Conservation (phyloP, 2,888 invertebrate species). For the Lasioglossum pauxillum region DNA sequence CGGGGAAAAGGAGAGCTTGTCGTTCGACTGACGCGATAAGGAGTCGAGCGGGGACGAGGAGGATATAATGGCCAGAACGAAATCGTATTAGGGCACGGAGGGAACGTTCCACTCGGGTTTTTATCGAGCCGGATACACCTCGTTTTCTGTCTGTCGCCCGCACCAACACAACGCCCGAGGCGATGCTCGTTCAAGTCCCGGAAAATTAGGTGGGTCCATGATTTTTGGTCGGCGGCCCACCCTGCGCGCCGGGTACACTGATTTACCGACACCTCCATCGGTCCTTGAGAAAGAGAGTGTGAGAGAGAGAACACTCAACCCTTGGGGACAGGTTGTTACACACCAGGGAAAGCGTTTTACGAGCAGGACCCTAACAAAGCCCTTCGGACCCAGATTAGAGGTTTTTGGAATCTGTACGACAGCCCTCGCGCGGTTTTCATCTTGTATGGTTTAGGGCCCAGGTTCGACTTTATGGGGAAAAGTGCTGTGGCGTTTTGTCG, state of each 20-base stretch:
- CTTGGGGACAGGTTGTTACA: background rate
- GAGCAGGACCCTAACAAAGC: background rate
- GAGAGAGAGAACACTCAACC: background rate
- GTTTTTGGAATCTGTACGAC: background rate
- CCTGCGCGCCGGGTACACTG: constrained; percentile 49
- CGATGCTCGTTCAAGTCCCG: constrained; percentile 14
- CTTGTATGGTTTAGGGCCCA: background rate
- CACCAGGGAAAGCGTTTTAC: constrained; percentile 2
- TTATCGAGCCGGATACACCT: constrained; percentile 77
- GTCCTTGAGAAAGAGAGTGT: background rate
- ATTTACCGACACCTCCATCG: constrained; percentile 46
- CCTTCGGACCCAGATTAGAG: background rate
- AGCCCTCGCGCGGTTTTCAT: background rate
- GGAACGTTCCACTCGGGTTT: constrained; percentile 73
- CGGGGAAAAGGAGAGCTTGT: constrained; percentile 70
- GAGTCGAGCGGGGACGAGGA: constrained; percentile 47
- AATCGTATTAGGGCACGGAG: constrained; percentile 78
- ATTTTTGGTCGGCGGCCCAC: constrained; percentile 51
- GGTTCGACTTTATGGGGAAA: background rate
- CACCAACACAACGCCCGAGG: constrained; percentile 35
- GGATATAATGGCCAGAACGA: constrained; percentile 79
- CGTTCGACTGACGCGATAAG: constrained; percentile 68
- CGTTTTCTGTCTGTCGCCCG: constrained; percentile 63
- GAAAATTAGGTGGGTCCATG: constrained; percentile 57
- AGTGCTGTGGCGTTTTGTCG: background rate